Percentiles rank a stretch among this genome's conserved stretches.
Conservation (phyloP, 1,140 invertebrate genomes). For the Nixonia krombeini region DNA sequence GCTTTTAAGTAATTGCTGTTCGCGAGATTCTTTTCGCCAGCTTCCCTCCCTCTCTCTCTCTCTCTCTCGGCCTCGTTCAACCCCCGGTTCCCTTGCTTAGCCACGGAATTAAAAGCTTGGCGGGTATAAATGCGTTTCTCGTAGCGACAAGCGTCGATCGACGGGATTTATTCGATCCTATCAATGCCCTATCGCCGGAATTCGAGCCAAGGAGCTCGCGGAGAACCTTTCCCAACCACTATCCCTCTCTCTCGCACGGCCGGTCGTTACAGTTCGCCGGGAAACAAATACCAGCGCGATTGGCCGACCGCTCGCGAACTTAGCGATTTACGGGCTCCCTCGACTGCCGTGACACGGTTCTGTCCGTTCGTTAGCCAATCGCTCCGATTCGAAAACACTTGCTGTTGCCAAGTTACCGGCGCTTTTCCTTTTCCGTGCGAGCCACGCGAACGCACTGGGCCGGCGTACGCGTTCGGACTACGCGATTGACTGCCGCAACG, state of each 20-base stretch:
- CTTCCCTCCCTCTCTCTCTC: too few relatives aligned
- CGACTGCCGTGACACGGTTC: background rate
- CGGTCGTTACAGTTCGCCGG: background rate
- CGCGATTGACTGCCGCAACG: too few relatives aligned
- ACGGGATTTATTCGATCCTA: constrained; percentile 37
- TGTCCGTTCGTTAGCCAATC: too few relatives aligned
- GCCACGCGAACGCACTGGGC: too few relatives aligned
- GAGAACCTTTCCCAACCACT: constrained; percentile 26
- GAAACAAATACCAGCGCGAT: constrained; percentile 16
- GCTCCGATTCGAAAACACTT: too few relatives aligned
- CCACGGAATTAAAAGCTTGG: constrained; percentile 6
- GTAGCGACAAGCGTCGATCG: constrained; percentile 40
- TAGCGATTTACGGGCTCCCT: constrained; percentile 19
- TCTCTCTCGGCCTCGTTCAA: too few relatives aligned
- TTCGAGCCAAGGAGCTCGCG: constrained; percentile 24
- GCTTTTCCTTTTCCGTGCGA: too few relatives aligned
- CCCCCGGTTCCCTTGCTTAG: background rate
- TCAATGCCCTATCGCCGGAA: constrained; percentile 18
- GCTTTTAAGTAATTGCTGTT: constrained; percentile 54
- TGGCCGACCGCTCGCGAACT: constrained; percentile 14
- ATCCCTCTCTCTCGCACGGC: constrained; percentile 14
- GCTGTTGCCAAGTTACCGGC: too few relatives aligned
- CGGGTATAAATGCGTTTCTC: constrained; percentile 33
- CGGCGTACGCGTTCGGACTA: too few relatives aligned
- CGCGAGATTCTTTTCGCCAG: constrained; percentile 2